Evolutionary conservation across 2,888 invertebrate genomes (phyloP).

Genomic region (Bombylius major): DNA sequence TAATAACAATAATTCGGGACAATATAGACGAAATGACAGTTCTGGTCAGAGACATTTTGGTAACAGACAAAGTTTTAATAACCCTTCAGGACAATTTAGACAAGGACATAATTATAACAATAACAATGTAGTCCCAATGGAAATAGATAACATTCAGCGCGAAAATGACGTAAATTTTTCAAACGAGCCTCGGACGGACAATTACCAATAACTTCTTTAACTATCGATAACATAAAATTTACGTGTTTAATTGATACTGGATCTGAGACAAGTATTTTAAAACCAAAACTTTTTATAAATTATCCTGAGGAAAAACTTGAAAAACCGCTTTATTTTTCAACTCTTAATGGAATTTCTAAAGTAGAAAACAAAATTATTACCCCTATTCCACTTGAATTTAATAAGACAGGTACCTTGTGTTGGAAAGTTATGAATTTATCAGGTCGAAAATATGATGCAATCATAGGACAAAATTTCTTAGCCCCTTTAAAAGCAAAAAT

Average conservation of each 20-base stretch:
- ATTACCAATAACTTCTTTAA: background rate
- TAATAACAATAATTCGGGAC: background rate
- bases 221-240: background rate
- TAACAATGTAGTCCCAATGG: background rate
- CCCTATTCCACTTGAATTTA: background rate
- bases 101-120: background rate
- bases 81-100: background rate
- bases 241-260: background rate
- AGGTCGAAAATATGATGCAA: background rate
- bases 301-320: background rate
- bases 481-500: background rate
- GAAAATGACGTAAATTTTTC: background rate
- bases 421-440: no score
- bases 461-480: background rate
- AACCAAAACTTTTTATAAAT: background rate
- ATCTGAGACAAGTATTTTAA: background rate
- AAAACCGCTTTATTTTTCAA: background rate
- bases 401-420: background rate
- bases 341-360: background rate
- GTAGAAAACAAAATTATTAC: background rate
- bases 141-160: background rate
- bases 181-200: background rate
- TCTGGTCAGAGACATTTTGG: background rate
- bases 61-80: background rate
- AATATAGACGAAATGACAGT: background rate